Conservation (phyloP, 1,140 invertebrate genomes). For the Sycobia sp. region DNA sequence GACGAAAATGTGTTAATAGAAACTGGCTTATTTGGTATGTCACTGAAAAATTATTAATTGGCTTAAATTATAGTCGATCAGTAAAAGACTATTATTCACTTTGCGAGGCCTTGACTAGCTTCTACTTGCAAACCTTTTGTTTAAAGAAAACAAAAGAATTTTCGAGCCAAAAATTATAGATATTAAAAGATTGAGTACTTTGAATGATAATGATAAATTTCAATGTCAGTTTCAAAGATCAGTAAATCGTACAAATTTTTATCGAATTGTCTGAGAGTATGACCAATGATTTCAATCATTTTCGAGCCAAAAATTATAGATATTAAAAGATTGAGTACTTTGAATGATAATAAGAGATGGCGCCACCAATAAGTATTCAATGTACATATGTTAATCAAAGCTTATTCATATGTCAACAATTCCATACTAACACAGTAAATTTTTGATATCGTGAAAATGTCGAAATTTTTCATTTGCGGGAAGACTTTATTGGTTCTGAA, state of each 20-base stretch:
- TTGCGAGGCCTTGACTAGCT: not conserved
- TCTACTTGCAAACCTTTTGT: slow-evolving; percentile 16
- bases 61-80: slow-evolving; percentile 13
- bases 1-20: slow-evolving; percentile 15
- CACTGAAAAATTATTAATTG: not conserved
- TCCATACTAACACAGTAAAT: too few species aligned
- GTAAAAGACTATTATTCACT: slow-evolving; percentile 8
- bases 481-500: too few species aligned
- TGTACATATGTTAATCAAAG: too few species aligned
- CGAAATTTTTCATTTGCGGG: too few species aligned
- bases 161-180: not conserved
- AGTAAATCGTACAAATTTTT: not conserved
- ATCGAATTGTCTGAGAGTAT: not conserved
- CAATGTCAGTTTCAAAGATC: slow-evolving; percentile 2
- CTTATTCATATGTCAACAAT: too few species aligned
- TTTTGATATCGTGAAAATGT: too few species aligned
- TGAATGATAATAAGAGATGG: too few species aligned
- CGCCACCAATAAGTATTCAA: too few species aligned
- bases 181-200: not conserved
- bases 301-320: not conserved
- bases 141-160: not conserved
- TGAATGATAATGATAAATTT: too few species aligned
- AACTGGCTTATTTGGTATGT: slow-evolving; percentile 1
- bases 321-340: not conserved
- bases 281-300: not conserved